These are phyloP conservation scores for Apus apus DNA, from an alignment of 2,113 vertebrate genomes.

Conservation along the genomic window DNA sequence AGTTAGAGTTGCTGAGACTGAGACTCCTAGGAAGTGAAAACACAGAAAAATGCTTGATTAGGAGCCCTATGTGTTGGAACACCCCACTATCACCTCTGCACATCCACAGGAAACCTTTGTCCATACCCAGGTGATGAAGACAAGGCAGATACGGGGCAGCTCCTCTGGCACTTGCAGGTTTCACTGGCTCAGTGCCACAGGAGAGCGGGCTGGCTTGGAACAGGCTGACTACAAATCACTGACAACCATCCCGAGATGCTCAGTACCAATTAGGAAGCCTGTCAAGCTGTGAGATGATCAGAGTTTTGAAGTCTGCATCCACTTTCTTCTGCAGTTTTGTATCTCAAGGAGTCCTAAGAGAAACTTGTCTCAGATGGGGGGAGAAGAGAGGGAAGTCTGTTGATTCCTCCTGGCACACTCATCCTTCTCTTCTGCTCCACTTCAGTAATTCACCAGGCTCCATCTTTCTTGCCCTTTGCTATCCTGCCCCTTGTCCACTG, in stretches of 20 bases:
- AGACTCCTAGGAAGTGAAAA: not conserved
- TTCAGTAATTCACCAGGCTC: not conserved
- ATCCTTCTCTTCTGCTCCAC: not conserved
- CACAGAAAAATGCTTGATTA: not conserved
- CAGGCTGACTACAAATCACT: not conserved
- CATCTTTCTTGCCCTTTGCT: not conserved
- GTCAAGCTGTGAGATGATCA: not conserved
- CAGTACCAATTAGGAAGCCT: not conserved
- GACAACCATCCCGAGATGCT: not conserved
- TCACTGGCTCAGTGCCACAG: accelerated
- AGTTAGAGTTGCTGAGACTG: not conserved
- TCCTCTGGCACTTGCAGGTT: not conserved
- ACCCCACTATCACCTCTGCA: not conserved
- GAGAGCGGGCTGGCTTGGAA: not conserved
- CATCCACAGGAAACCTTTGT: not conserved
- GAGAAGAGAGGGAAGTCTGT: not conserved
- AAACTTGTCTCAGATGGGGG: not conserved
- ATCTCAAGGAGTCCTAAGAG: not conserved
- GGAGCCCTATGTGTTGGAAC: not conserved
- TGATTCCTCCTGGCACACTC: not conserved
- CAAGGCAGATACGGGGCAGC: not conserved
- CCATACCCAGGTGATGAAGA: not conserved
- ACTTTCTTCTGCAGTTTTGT: not conserved
- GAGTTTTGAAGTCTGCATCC: not conserved
- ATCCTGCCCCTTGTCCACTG: not conserved